Base-by-base conservation (phyloP, 1,140 invertebrate species). In the Scaptomyza hsui region DNA sequence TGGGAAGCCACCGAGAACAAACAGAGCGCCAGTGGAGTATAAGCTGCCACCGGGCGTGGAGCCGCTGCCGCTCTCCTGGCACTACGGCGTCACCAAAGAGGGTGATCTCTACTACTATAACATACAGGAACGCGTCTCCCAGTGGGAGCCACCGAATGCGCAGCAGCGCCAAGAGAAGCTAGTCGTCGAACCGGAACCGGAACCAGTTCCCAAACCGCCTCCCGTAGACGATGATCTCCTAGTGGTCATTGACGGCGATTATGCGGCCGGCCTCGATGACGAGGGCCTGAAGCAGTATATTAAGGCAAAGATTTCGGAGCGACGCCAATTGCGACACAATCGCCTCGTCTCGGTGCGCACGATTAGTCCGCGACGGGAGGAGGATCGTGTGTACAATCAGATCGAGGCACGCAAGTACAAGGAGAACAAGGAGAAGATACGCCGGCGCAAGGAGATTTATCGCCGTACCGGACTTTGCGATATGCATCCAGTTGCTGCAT, bases 41-140 rank as follows among this genome's bases (percentile, higher is more conserved):
- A 74, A 72, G 37, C 39, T 91, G 39, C 94, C 94, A 0, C 91
- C 93, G 0, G 91, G 94, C 0, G 94, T 95, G 78, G 67, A 65
- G 10, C 81, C 63, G 0, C 89, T 99, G 42, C 97, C 97, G 4
- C 95, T 95, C 0, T 94, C 95, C 85, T 99, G 98, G 97, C 96
- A 96, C 79, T 95, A 94, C 78, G 95, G 96, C 0, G 93, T 94
- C 44, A 97, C 98, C 0, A 85, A 93, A 15, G 94, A 96, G 42
- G 97, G 97, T 1, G 92, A 97, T 63, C 94, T 94, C 0, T 99
- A 98, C 91, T 99, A 98, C 92, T 99, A 98, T 91, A 97, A 99
- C 91, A 92, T 95, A 0, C 95, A 95, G 74, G 94, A 96, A 19
- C 94, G 97, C 56, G 93, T 96, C 78, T 94, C 97, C 1, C 97